These are phyloP conservation scores for Gobionotothen gibberifrons DNA, from an alignment of 2,797 vertebrate genomes.

Conservation along the genomic window DNA sequence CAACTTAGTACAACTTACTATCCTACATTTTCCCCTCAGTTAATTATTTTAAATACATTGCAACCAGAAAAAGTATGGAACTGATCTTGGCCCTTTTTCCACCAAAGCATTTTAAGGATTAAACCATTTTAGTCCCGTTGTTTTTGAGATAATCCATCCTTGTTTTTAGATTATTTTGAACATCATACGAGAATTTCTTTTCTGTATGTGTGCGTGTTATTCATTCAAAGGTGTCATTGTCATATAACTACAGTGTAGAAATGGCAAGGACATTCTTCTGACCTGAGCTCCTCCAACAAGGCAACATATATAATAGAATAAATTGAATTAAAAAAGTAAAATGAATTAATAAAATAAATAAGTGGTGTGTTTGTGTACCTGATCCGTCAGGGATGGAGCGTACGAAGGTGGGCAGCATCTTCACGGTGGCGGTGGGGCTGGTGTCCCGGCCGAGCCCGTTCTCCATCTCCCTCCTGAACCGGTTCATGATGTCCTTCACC, in stretches of 20 bases:
- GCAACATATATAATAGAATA: too few relatives aligned
- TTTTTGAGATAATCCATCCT: too few relatives aligned
- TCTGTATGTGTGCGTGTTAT: too few relatives aligned
- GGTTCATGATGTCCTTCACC: constrained; percentile 91
- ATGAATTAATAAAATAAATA: too few relatives aligned
- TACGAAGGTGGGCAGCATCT: constrained; percentile 98
- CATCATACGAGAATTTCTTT: too few relatives aligned
- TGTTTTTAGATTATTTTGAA: too few relatives aligned
- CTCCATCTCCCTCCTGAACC: constrained; percentile 92
- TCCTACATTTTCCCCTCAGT: background rate
- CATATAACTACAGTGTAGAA: too few relatives aligned
- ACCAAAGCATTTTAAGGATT: background rate
- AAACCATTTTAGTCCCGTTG: too few relatives aligned
- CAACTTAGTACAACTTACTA: background rate
- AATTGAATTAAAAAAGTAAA: too few relatives aligned
- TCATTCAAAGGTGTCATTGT: too few relatives aligned
- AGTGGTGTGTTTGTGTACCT: constrained; percentile 78
- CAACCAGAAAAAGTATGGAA: background rate
- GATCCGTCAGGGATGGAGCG: constrained; percentile 97
- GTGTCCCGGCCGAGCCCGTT: constrained; percentile 91
- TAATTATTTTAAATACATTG: background rate
- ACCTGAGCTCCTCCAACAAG: too few relatives aligned
- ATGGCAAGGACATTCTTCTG: too few relatives aligned
- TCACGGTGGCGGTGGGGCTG: constrained; percentile 91
- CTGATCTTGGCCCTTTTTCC: background rate